Evolutionary conservation across 2,797 vertebrate genomes (phyloP), one percentile per base, ranked within the genome.

Genomic region (Esox lucius): DNA sequence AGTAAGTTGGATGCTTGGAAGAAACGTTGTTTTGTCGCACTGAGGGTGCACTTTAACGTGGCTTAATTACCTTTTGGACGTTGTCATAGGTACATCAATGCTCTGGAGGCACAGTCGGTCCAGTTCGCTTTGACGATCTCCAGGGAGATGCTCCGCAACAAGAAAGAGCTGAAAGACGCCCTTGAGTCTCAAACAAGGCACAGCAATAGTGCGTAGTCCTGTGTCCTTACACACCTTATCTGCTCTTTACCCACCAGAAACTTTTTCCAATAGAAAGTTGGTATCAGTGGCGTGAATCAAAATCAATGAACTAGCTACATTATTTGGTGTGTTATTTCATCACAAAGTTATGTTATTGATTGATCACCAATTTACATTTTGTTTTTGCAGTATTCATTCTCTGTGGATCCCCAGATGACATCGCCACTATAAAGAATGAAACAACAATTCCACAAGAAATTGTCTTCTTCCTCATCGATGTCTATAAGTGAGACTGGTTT

Each of bases 401-500:
- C 62, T 99, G 98, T 78, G 96, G 96, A 33, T 86, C 81, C 1
- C 88, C 87, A n/a, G 51, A 74, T 0, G 92, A 92, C 0, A 0
- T 98, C 13, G 0, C 53, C 5, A 0, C 4, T 8, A 81, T 96
- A 64, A 92, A 92, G 69, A 82, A 26, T 0, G 77, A n/a, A 0
- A 71, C 0, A 0, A 26, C 6, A 0, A 77, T 94, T 74, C 75
- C 91, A 70, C 64, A 88, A 8, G 93, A 98, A 49, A 90, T 91
- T 19, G 77, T 97, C 70, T 94, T 98, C 83, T 90, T 99, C 82
- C 93, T 99, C 59, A 83, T 99, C n/a, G 96, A 99, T 86, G 84
- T 98, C 73, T 97, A 95, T 91, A 97, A 95, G 98, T 99, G 92
- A 95, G 96, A 84, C 68, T 75, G 13, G 70, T 74, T 75, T 15